Evolutionary conservation across 2,888 invertebrate genomes (phyloP).

Genomic region (Branchellion lobata): DNA sequence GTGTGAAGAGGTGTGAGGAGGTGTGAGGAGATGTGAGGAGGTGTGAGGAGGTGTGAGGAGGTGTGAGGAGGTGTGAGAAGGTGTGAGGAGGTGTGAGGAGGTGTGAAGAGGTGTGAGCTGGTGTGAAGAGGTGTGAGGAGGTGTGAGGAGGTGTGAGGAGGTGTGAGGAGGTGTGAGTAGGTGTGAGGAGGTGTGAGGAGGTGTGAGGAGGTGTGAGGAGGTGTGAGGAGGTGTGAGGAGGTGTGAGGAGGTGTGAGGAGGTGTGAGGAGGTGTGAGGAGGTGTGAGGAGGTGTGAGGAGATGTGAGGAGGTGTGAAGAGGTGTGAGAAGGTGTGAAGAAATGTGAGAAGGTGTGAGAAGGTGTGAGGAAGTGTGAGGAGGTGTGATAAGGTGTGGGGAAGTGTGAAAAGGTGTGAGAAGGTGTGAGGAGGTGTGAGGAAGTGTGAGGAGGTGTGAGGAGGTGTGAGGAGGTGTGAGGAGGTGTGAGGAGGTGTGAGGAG

Average conservation of each 20-base stretch:
- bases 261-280: not conserved
- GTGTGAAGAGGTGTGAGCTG: not conserved
- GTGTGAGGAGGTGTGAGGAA: too few species aligned
- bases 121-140: not conserved
- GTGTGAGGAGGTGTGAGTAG: not conserved
- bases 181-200: not conserved
- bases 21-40: not conserved
- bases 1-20: not conserved
- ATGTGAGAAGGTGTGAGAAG: too few species aligned
- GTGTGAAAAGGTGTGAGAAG: too few species aligned
- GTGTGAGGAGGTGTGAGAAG: not conserved
- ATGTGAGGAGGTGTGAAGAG: not conserved
- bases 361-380: too few species aligned
- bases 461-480: too few species aligned
- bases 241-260: not conserved
- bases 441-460: too few species aligned
- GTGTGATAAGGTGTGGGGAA: too few species aligned
- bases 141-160: not conserved
- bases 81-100: not conserved
- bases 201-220: not conserved
- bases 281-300: not conserved
- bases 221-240: not conserved
- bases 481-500: too few species aligned
- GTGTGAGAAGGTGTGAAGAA: too few species aligned
- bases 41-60: not conserved